A percentile compares a stretch with the other conserved stretches of the same genome.
These are phyloP conservation scores for Cettia cetti DNA, from an alignment of 2,113 vertebrate genomes.

Conservation along the genomic window DNA sequence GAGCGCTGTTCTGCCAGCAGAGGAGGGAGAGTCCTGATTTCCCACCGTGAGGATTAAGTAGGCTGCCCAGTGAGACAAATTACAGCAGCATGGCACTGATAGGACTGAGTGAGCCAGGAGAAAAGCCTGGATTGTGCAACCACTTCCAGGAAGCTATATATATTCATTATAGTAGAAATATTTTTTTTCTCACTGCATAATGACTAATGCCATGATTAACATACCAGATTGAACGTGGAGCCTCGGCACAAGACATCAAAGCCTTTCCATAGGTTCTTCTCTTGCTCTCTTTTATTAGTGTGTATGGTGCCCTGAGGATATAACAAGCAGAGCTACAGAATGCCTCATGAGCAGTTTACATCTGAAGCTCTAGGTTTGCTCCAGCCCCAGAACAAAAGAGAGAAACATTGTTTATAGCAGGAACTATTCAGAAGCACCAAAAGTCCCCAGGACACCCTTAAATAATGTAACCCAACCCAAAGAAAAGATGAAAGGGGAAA, in stretches of 20 bases:
- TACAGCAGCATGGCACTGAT: not conserved
- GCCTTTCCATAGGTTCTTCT: not conserved
- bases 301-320: not conserved
- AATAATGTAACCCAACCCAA: not conserved
- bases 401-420: not conserved
- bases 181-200: not conserved
- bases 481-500: not conserved
- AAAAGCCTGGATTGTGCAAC: not conserved
- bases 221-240: not conserved
- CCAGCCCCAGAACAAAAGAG: not conserved
- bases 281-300: not conserved
- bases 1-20: not conserved
- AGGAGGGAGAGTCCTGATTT: not conserved
- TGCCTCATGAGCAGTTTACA: not conserved
- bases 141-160: not conserved
- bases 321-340: not conserved
- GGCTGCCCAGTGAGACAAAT: not conserved
- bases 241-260: conserved; percentile 20
- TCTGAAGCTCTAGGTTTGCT: not conserved
- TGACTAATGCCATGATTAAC: not conserved
- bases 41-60: not conserved
- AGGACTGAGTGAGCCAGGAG: not conserved
- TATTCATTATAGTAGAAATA: not conserved
- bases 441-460: not conserved
- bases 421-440: not conserved